These are phyloP conservation scores for Patagioenas fasciata DNA, from an alignment of 2,113 vertebrate genomes.

Conservation along the genomic window DNA sequence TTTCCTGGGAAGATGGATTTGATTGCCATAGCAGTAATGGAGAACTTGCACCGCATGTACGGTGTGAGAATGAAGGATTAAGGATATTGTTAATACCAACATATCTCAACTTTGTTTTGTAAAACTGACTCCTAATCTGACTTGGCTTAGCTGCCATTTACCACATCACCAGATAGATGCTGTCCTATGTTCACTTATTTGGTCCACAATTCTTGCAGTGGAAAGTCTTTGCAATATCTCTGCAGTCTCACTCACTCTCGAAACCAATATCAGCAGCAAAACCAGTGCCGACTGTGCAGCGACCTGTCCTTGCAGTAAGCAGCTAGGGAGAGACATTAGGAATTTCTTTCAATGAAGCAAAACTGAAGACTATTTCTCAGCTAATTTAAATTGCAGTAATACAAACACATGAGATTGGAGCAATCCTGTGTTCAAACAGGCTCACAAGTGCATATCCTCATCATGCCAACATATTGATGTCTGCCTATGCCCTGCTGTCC, in stretches of 20 bases:
- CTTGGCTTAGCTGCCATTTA: neutral
- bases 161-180: neutral
- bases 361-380: neutral
- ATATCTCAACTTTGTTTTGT: neutral
- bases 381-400: neutral
- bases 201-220: neutral
- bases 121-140: neutral
- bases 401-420: rapidly evolving
- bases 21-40: neutral
- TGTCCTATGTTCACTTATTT: neutral
- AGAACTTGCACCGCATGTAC: neutral
- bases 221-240: neutral
- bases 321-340: neutral
- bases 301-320: neutral
- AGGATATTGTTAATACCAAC: neutral
- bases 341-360: neutral
- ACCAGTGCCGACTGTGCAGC: neutral
- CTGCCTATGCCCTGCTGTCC: neutral
- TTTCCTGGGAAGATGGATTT: neutral
- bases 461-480: neutral
- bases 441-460: neutral
- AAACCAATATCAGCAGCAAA: neutral
- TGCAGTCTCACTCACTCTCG: neutral
- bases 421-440: neutral
- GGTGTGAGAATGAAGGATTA: neutral